These are phyloP conservation scores for Tinamus guttatus DNA, from an alignment of 2,113 vertebrate species.

Conservation along the genomic window DNA sequence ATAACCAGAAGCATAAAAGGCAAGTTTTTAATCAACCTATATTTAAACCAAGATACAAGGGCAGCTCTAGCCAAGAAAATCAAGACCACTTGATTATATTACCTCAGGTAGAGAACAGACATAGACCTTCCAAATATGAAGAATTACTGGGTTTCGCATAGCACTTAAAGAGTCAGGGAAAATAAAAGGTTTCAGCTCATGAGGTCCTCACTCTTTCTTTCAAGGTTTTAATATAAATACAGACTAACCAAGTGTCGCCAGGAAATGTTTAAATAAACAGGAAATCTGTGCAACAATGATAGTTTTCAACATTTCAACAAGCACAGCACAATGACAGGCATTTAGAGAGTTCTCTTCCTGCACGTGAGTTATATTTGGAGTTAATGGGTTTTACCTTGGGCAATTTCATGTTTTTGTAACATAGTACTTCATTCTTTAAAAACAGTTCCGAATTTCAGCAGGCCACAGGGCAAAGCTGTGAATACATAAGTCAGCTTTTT, in stretches of 20 bases:
- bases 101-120: not conserved
- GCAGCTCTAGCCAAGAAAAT: not conserved
- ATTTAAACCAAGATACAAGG: not conserved
- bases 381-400: constrained; percentile 69
- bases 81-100: not conserved
- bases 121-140: not conserved
- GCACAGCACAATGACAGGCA: constrained; percentile 61
- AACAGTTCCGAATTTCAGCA: constrained; percentile 38
- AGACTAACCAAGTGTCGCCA: constrained; percentile 70
- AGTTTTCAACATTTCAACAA: constrained; percentile 74
- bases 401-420: constrained; percentile 52
- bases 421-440: constrained; percentile 46
- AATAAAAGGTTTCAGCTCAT: not conserved
- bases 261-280: constrained; percentile 80
- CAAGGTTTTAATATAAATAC: constrained; percentile 52
- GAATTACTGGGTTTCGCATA: not conserved
- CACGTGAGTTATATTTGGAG: constrained; percentile 63
- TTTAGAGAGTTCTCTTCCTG: constrained; percentile 64
- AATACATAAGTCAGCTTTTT: constrained; percentile 23
- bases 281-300: constrained; percentile 77
- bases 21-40: not conserved
- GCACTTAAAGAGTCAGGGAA: not conserved
- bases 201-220: not conserved
- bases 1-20: not conserved
- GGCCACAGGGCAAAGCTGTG: constrained; percentile 35